These are phyloP conservation scores for Girardinichthys multiradiatus DNA, from an alignment of 2,113 vertebrate species.

Conservation along the genomic window DNA sequence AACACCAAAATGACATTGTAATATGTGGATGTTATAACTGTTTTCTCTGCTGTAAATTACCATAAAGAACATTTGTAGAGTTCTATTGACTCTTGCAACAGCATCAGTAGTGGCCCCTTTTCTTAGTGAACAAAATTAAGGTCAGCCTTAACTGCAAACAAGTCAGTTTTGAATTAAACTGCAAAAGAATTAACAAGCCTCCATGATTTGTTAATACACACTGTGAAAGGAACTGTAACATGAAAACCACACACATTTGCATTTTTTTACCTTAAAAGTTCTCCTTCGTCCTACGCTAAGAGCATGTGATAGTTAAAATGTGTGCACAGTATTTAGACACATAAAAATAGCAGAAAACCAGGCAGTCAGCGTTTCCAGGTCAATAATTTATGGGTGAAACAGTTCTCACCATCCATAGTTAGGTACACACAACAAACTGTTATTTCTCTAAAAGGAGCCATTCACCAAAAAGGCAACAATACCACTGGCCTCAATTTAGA, in stretches of 20 bases:
- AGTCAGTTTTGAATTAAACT: neutral
- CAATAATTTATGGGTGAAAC: conserved; percentile 1
- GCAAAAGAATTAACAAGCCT: neutral
- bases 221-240: neutral
- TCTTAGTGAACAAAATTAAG: neutral
- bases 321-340: neutral
- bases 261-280: neutral
- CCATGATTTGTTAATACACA: neutral
- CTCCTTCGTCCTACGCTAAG: neutral
- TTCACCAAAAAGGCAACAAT: neutral
- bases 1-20: neutral
- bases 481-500: neutral
- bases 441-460: neutral
- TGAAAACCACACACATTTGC: neutral
- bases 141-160: neutral
- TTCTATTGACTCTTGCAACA: neutral
- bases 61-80: neutral
- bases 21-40: neutral
- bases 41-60: neutral
- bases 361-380: neutral
- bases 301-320: neutral
- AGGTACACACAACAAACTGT: neutral
- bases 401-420: neutral
- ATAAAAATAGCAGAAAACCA: neutral
- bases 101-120: neutral